Percentiles rank a stretch among this genome's conserved stretches.
Evolutionary conservation across 2,797 vertebrate species (phyloP).

Genomic region (Typhlichthys subterraneus): DNA sequence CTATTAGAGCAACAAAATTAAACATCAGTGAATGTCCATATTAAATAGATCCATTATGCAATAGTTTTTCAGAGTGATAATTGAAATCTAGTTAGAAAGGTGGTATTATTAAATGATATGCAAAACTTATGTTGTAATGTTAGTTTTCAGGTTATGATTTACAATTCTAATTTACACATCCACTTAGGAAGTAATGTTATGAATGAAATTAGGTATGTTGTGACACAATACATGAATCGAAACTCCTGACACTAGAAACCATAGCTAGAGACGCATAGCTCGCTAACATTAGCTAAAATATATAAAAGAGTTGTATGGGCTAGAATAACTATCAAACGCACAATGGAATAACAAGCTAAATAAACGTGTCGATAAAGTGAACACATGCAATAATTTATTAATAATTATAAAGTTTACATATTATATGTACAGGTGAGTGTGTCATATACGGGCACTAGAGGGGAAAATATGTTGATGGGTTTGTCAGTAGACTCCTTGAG

Average conservation of each 20-base stretch:
- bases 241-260: not conserved
- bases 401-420: not conserved
- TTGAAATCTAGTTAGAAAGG: too few relatives aligned
- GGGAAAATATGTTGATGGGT: constrained; percentile 1
- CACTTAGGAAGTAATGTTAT: not conserved
- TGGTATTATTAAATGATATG: too few relatives aligned
- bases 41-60: too few relatives aligned
- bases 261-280: not conserved
- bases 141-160: not conserved
- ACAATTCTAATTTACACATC: not conserved
- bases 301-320: constrained; percentile 22
- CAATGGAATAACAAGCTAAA: constrained; percentile 1
- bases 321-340: constrained; percentile 24
- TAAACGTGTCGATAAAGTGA: not conserved
- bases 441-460: constrained; percentile 25
- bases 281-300: not conserved
- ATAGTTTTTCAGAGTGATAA: too few relatives aligned
- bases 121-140: too few relatives aligned
- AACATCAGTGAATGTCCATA: too few relatives aligned
- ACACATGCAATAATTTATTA: not conserved
- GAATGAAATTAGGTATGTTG: not conserved
- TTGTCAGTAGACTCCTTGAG: constrained; percentile 54
- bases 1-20: not conserved
- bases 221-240: not conserved
- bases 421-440: not conserved